A percentile compares a stretch with the other conserved stretches of the same genome.
Conservation (phyloP, 2,888 invertebrate species). For the Apocheima hispidaria region DNA sequence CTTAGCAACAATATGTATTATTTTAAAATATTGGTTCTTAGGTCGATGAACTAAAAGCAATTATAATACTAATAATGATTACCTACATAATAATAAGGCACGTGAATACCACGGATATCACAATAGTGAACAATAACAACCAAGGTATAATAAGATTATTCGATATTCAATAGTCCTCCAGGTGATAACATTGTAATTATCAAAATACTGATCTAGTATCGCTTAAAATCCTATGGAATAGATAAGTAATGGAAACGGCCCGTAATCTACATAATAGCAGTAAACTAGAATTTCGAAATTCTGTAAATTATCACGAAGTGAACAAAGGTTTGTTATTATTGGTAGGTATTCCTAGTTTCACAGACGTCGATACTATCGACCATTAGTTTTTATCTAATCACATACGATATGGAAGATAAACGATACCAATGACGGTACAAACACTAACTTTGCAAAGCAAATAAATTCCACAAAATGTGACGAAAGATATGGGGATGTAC, state of each 20-base stretch:
- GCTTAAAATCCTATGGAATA: conserved; percentile 14
- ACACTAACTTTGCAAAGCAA: conserved; percentile 4
- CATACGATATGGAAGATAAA: conserved; percentile 36
- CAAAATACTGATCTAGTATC: conserved; percentile 40
- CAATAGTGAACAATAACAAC: not conserved
- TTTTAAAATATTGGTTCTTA: too few relatives aligned
- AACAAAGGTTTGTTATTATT: conserved; percentile 45
- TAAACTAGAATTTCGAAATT: conserved; percentile 29
- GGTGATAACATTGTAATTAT: conserved; percentile 40
- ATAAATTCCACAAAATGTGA: conserved; percentile 10
- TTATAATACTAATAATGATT: not conserved
- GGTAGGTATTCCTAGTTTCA: conserved; percentile 32
- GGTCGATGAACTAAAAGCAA: not conserved
- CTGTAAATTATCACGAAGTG: conserved; percentile 13
- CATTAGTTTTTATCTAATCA: conserved; percentile 53
- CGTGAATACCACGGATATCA: too few relatives aligned
- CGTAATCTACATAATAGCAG: conserved; percentile 14
- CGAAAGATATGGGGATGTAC: conserved; percentile 8
- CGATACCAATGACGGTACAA: conserved; percentile 16
- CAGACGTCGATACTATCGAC: conserved; percentile 32
- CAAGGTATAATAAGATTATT: not conserved
- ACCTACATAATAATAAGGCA: not conserved
- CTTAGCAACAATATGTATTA: not conserved
- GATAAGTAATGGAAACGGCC: conserved; percentile 26
- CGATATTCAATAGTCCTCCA: conserved; percentile 5